Conservation (phyloP, 2,797 vertebrate species). For the Pangasius krempfi region DNA sequence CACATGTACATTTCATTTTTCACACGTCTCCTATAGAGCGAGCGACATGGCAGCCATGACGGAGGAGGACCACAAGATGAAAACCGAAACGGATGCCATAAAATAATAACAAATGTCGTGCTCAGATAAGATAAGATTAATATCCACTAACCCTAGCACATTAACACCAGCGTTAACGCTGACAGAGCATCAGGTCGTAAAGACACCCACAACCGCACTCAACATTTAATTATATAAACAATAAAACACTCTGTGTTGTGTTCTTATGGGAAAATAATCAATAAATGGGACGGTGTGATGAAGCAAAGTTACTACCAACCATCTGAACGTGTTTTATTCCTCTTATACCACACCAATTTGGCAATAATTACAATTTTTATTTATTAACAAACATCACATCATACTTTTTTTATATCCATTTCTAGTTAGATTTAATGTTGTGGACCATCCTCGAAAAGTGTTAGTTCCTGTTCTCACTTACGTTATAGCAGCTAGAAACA, state of each 20-base stretch:
- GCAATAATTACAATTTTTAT: background rate
- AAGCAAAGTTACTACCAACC: background rate
- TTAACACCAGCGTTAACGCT: background rate
- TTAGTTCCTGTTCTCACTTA: background rate
- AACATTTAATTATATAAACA: background rate
- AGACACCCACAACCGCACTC: background rate
- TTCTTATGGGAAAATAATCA: background rate
- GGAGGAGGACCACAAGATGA: background rate
- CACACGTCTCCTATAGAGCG: background rate
- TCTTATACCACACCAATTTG: background rate
- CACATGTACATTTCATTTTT: constrained; percentile 1
- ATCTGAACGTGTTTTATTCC: background rate
- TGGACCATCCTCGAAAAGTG: background rate
- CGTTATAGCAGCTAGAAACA: no score
- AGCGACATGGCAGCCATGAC: background rate
- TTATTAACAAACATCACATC: background rate
- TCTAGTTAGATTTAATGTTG: background rate
- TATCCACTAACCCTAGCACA: background rate
- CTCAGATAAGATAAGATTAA: background rate
- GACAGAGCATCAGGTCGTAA: background rate
- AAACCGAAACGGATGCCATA: background rate
- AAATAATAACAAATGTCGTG: background rate
- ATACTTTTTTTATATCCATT: background rate
- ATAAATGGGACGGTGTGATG: background rate
- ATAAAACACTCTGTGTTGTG: background rate